Base-by-base conservation (phyloP, 2,888 invertebrate species). In the Catocala nupta region DNA sequence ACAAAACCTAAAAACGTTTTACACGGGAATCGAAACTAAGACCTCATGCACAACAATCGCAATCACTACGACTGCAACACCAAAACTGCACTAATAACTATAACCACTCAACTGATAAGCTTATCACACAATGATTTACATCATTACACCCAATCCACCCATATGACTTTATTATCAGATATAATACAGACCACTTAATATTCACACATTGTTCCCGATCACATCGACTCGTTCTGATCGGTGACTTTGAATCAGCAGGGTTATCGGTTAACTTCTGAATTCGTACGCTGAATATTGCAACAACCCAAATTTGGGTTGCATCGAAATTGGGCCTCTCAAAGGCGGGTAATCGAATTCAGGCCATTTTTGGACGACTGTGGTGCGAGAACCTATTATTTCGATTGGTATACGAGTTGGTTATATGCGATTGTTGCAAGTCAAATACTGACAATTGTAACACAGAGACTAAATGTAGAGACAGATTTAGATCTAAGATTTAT, bases 251-350 rank as follows among this genome's bases (percentile, higher is more conserved):
- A 68, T 65, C 52, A 55, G 42, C 54, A 42, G 55, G 68, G 63
- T 68, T 71, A 75, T 67, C 66, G 56, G 33, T 25, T 58, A 54
- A 7, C 16, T 44, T 58, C 45, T 39, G 59, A 67, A 64, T 75
- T 56, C 56, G 54, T 58, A 55, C 60, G 44, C 48, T 59, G 63
- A 66, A 76, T 75, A 75, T 75, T 76, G 76, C 69, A 71, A 11
- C 9, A 57, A 36, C 48, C 64, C 58, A 70, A 73, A 73, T 70
- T 71, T 63, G 60, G 52, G 48, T 50, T 70, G 63, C 69, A 64
- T 52, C 55, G 43, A 62, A 73, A 71, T 73, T 73, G 63, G 54
- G 51, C 34, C 63, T 60, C 65, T 76, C 75, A 73, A 75, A 73
- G 65, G 68, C 71, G 25, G 16, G 62, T 69, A 60, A 71, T 71